Percentiles rank a stretch among this genome's conserved stretches.
Conservation (phyloP, 2,888 invertebrate genomes). For the Sceliomorpha sp. region DNA sequence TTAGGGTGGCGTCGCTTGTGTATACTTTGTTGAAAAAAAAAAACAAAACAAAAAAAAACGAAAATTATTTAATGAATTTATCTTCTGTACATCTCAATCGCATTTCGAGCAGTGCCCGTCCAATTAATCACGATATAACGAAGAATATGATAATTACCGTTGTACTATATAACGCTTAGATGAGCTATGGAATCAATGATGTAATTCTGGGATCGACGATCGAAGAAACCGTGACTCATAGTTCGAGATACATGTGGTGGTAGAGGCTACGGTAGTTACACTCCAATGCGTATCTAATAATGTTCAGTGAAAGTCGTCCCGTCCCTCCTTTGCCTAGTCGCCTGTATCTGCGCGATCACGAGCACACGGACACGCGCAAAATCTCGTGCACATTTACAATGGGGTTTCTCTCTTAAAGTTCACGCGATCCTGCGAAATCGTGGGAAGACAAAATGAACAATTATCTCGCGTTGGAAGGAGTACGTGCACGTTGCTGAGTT, state of each 20-base stretch:
- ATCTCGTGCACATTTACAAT: slow-evolving; percentile 37
- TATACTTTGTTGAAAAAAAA: too few species aligned
- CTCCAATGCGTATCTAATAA: slow-evolving; percentile 78
- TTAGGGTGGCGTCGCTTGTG: too few species aligned
- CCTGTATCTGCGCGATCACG: slow-evolving; percentile 68
- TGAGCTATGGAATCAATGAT: slow-evolving; percentile 24
- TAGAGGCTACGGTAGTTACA: slow-evolving; percentile 75
- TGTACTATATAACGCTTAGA: slow-evolving; percentile 20
- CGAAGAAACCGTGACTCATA: slow-evolving; percentile 26
- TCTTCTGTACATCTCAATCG: too few species aligned
- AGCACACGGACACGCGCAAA: slow-evolving; percentile 57
- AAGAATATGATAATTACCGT: slow-evolving; percentile 23
- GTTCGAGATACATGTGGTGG: slow-evolving; percentile 18
- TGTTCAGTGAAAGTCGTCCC: slow-evolving; percentile 77
- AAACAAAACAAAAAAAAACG: too few species aligned
- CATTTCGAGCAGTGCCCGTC: too few species aligned
- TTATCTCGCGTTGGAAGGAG: slow-evolving; percentile 24
- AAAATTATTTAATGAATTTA: too few species aligned
- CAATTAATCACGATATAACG: slow-evolving; percentile 31
- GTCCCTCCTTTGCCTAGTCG: slow-evolving; percentile 72
- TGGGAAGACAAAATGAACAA: slow-evolving; percentile 40
- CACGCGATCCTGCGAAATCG: slow-evolving; percentile 35
- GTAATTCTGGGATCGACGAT: slow-evolving; percentile 35
- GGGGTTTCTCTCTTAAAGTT: slow-evolving; percentile 31
- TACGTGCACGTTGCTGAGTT: too few species aligned